Evolutionary conservation across 92 coral and sea anemone species (phyloP).

Genomic region (Epizoanthus stellaris): DNA sequence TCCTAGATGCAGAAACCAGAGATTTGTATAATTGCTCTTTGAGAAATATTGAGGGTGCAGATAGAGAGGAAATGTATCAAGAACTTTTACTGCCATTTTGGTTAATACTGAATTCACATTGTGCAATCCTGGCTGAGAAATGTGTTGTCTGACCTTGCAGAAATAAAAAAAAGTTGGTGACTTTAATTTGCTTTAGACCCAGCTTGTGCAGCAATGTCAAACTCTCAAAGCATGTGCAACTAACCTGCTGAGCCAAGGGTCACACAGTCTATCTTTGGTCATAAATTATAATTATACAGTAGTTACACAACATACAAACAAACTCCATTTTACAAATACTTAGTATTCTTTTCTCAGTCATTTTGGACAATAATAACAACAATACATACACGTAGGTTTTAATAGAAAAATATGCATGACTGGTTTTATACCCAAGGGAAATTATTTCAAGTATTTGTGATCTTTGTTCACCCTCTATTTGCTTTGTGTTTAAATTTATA

Average conservation of each 20-base stretch:
- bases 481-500: slow-evolving; percentile 14
- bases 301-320: slow-evolving; percentile 14
- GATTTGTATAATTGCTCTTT: neutral
- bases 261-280: neutral
- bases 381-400: slow-evolving; percentile 6
- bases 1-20: slow-evolving; percentile 13
- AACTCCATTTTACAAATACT: slow-evolving; percentile 40
- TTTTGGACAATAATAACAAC: neutral
- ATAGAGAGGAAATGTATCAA: neutral
- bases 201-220: slow-evolving; percentile 33
- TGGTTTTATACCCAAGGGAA: too few relatives aligned
- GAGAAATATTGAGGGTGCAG: neutral
- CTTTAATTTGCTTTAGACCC: neutral
- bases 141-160: neutral
- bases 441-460: slow-evolving; percentile 25
- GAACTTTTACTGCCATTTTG: slow-evolving; percentile 1
- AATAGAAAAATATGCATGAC: neutral
- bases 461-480: slow-evolving; percentile 17
- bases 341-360: slow-evolving; percentile 25
- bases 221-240: slow-evolving; percentile 36
- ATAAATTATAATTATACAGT: slow-evolving; percentile 23
- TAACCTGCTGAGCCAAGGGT: slow-evolving; percentile 10
- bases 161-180: neutral
- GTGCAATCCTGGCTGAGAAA: neutral
- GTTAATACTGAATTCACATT: neutral